These are phyloP conservation scores for Cryptomyrus ogoouensis DNA, from an alignment of 2,113 vertebrate species.

Conservation along the genomic window DNA sequence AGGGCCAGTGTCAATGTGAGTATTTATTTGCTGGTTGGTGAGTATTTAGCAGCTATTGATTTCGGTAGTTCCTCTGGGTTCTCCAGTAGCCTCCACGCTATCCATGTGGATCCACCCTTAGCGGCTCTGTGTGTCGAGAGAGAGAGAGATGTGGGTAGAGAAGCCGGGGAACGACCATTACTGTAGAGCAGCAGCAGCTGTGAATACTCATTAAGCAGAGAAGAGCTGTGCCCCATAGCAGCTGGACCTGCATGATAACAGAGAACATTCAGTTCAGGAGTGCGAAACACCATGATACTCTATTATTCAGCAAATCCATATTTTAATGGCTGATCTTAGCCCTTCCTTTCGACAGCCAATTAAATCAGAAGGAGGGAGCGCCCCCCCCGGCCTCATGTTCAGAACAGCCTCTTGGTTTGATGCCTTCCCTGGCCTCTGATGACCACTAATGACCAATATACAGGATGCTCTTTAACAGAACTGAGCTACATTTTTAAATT, in stretches of 20 bases:
- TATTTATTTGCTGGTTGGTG: neutral
- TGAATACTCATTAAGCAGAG: constrained; percentile 3
- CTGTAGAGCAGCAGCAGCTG: neutral
- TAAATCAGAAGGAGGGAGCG: neutral
- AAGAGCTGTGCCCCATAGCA: neutral
- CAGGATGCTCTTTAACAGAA: neutral
- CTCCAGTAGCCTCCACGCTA: neutral
- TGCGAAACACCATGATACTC: constrained; percentile 2
- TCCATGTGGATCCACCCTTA: neutral
- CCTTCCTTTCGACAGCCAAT: constrained; percentile 3
- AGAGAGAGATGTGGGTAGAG: neutral
- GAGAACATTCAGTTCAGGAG: neutral
- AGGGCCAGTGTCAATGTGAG: neutral
- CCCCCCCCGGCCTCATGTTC: neutral
- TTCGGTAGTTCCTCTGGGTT: neutral
- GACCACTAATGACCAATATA: neutral
- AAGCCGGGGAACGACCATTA: neutral
- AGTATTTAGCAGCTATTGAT: neutral
- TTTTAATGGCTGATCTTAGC: neutral
- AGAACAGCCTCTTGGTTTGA: neutral
- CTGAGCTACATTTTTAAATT: neutral
- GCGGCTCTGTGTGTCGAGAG: neutral
- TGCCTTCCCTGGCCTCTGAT: neutral
- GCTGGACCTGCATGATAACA: neutral
- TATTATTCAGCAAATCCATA: constrained; percentile 6